Percentiles rank a stretch among this genome's conserved stretches.
phyloP scores from a whole-genome alignment of 2,113 vertebrate species.

The Lathamus discolor region DNA sequence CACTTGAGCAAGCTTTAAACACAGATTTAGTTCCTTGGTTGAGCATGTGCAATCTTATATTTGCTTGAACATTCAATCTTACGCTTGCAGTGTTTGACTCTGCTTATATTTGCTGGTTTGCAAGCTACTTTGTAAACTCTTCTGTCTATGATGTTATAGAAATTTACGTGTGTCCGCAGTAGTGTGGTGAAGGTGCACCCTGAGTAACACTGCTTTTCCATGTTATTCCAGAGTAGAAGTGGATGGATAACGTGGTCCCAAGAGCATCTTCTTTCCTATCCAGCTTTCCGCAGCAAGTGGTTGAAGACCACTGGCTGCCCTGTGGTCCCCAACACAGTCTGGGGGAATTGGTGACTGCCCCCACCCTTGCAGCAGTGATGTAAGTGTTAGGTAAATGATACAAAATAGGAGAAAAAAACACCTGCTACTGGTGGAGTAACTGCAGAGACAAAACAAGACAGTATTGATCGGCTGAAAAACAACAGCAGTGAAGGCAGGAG shows the following conservation, averaged over 20 bases:
- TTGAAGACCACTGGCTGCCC: neutral
- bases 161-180: neutral
- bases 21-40: neutral
- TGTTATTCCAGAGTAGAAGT: neutral
- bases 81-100: neutral
- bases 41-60: neutral
- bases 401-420: fast-evolving
- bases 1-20: neutral
- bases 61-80: neutral
- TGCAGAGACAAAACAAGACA: neutral
- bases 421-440: fast-evolving
- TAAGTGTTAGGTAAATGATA: fast-evolving
- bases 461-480: too few species aligned
- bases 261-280: fast-evolving
- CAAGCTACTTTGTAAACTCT: neutral
- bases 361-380: neutral
- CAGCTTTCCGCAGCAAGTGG: neutral
- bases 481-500: neutral
- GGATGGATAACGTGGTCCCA: fast-evolving
- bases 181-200: neutral
- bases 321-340: fast-evolving
- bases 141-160: neutral
- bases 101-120: neutral
- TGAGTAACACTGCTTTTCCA: neutral
- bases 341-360: neutral